These are phyloP conservation scores for Isichthys henryi DNA, from an alignment of 2,113 vertebrate genomes.

Conservation along the genomic window DNA sequence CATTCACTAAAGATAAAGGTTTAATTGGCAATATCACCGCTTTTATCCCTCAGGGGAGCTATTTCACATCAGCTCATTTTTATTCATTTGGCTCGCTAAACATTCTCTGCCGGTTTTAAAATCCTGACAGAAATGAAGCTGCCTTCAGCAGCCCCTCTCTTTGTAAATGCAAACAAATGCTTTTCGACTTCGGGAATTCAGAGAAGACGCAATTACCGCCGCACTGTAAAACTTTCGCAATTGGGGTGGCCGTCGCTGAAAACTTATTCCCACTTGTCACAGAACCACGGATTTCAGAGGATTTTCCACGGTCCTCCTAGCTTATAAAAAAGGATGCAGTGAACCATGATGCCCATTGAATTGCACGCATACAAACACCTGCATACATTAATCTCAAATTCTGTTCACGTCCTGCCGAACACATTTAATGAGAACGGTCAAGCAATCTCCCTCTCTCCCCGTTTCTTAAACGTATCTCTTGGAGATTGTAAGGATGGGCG, in stretches of 20 bases:
- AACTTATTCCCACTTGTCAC: background rate
- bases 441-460: background rate
- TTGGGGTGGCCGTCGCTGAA: background rate
- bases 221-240: background rate
- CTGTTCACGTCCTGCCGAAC: background rate
- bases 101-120: background rate
- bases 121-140: background rate
- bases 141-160: background rate
- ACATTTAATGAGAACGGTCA: background rate
- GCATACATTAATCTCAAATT: background rate
- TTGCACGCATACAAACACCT: background rate
- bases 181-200: background rate
- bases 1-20: background rate
- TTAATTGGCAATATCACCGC: background rate
- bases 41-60: background rate
- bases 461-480: background rate
- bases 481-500: background rate
- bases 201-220: background rate
- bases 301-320: background rate
- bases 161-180: background rate
- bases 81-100: background rate
- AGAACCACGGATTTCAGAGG: background rate
- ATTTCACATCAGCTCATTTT: background rate
- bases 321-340: background rate
- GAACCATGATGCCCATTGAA: background rate